phyloP scores from a whole-genome alignment of 2,888 invertebrate genomes.

The Branchellion lobata region DNA sequence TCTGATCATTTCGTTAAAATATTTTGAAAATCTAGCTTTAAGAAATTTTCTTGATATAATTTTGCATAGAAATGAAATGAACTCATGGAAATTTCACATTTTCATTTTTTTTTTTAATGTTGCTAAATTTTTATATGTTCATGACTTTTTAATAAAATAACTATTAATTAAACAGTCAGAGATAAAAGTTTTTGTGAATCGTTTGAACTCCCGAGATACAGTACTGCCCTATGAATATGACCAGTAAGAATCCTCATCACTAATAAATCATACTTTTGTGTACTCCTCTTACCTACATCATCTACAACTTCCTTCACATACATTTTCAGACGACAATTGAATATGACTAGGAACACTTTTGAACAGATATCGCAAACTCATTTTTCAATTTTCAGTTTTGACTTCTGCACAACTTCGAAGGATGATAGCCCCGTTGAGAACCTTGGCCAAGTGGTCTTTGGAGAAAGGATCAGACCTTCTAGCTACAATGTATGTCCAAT shows the following conservation, averaged over 20 bases:
- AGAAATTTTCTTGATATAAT: not conserved
- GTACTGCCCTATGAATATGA: constrained; percentile 97
- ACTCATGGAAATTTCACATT: too few relatives aligned
- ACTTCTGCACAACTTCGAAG: constrained; percentile 78
- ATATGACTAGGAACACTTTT: too few relatives aligned
- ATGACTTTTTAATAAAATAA: not conserved
- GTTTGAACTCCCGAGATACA: constrained; percentile 94
- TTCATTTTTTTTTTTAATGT: not conserved
- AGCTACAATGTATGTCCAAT: constrained; percentile 74
- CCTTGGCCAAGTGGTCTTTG: constrained; percentile 96
- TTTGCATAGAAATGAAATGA: too few relatives aligned
- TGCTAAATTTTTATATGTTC: constrained; percentile 18
- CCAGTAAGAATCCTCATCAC: constrained; percentile 67
- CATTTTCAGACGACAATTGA: too few relatives aligned
- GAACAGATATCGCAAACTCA: not conserved
- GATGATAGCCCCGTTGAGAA: constrained; percentile 84
- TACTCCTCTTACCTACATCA: not conserved
- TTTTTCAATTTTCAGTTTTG: constrained; percentile 70
- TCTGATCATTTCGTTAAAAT: not conserved
- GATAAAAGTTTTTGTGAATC: constrained; percentile 87
- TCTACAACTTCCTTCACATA: too few relatives aligned
- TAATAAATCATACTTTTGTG: not conserved
- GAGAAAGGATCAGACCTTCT: constrained; percentile 94
- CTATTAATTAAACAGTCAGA: too few relatives aligned
- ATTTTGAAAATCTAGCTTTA: constrained; percentile 15